Evolutionary conservation across 2,888 invertebrate genomes (phyloP), one percentile per base, ranked within the genome.

Genomic region (Octodonta nipae): DNA sequence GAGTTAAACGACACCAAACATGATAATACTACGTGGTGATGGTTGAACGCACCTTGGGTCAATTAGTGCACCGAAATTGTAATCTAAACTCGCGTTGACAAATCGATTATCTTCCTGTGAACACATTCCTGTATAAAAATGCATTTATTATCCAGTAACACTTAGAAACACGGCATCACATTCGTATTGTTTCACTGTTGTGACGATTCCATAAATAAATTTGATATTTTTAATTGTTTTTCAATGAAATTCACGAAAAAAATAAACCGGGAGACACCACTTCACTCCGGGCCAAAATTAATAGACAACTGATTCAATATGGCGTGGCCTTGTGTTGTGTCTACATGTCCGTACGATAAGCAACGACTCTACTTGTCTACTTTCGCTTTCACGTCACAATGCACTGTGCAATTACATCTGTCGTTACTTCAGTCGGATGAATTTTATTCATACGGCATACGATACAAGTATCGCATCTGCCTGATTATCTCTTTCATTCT

Each of bases 291-390:
- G 60, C 64, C 63, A 63, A 66, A 67, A 67, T 66, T 66, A 66
- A 68, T 65, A 66, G 56, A 60, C 58, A 56, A 67, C 66, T 66
- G 67, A 67, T 67, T 66, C 64, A 64, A 64, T 66, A 70, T 70
- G 69, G 69, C 67, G 64, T 59, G 66, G 63, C 65, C 66, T 66
- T 65, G 63, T 60, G 59, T 46, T 43, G 40, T 44, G 42, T 44
- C 41, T 41, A 42, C 36, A 37, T 32, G 30, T 38, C 31, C 30
- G 30, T 32, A 40, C 26, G 30, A 33, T 29, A 28, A 37, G 33
- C 35, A 40, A 30, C 26, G 43, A 47, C 47, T 34, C 36, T 31
- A 32, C 33, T 25, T 26, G 30, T 31, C 38, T 39, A 31, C 15
- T 33, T 32, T 33, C 30, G 27, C 40, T 35, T 35, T 33, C 34